Evolutionary conservation across 2,113 vertebrate genomes (phyloP).

Genomic region (Tyto alba): DNA sequence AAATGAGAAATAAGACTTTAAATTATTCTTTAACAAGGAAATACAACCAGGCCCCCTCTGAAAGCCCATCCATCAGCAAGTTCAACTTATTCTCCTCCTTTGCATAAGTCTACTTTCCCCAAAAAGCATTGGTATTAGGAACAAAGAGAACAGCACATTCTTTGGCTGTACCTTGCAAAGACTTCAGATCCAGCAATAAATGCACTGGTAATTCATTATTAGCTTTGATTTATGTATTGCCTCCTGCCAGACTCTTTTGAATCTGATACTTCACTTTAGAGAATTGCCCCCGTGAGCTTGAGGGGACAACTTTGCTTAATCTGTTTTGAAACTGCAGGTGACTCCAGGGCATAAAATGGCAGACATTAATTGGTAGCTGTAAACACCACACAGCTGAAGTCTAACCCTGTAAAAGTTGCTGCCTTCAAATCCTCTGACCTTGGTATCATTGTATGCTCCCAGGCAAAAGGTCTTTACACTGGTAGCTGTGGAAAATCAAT

Average conservation of each 20-base stretch:
- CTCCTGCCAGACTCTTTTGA: not conserved
- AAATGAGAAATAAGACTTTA: not conserved
- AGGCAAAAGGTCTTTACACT: slow-evolving; percentile 32
- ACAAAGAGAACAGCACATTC: not conserved
- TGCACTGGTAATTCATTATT: not conserved
- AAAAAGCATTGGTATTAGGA: not conserved
- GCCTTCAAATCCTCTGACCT: slow-evolving; percentile 27
- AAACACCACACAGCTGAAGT: not conserved
- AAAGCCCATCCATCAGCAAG: not conserved
- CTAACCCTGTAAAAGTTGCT: slow-evolving; percentile 16
- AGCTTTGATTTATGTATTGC: not conserved
- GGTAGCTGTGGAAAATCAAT: slow-evolving; percentile 57
- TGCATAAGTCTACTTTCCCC: not conserved
- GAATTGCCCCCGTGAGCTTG: not conserved
- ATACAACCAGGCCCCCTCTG: fast-evolving
- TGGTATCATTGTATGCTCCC: not conserved
- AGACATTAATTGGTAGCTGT: not conserved
- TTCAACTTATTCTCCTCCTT: not conserved
- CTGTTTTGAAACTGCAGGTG: not conserved
- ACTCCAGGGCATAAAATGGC: not conserved
- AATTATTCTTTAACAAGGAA: not conserved
- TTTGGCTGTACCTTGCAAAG: not conserved
- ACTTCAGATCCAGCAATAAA: not conserved
- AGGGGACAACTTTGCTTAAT: not conserved
- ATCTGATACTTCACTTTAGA: not conserved